phyloP scores from a whole-genome alignment of 2,888 invertebrate genomes.

The Strigamia maritima region DNA sequence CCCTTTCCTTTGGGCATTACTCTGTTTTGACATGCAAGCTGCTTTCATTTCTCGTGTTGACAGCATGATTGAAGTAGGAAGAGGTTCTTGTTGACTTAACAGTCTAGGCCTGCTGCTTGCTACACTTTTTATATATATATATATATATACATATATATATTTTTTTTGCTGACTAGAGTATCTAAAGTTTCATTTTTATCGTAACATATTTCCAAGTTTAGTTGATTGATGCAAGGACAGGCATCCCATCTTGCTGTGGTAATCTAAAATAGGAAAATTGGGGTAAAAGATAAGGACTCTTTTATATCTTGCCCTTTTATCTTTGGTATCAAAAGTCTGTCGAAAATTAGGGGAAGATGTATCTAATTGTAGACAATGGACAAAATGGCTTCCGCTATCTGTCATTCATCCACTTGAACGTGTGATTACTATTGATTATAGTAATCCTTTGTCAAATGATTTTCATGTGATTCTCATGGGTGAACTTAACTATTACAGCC shows the following conservation, averaged over 20 bases:
- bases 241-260: neutral
- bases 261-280: neutral
- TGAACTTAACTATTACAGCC: neutral
- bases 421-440: slow-evolving; percentile 15
- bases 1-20: slow-evolving; percentile 22
- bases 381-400: neutral
- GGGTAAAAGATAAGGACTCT: neutral
- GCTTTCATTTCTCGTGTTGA: slow-evolving; percentile 31
- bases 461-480: neutral
- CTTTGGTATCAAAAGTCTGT: neutral
- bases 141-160: neutral
- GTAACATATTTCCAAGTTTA: neutral
- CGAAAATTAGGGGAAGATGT: neutral
- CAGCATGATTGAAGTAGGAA: slow-evolving; percentile 31
- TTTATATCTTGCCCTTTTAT: neutral
- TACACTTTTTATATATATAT: neutral
- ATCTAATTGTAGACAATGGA: slow-evolving; percentile 13
- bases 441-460: neutral
- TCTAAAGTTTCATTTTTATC: slow-evolving; percentile 28
- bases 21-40: slow-evolving; percentile 24
- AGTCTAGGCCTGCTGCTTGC: slow-evolving; percentile 13
- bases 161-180: neutral
- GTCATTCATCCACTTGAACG: neutral
- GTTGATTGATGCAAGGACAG: neutral
- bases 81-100: slow-evolving; percentile 30